Conservation (phyloP, 1,140 invertebrate genomes). For the Aphis craccivora region DNA sequence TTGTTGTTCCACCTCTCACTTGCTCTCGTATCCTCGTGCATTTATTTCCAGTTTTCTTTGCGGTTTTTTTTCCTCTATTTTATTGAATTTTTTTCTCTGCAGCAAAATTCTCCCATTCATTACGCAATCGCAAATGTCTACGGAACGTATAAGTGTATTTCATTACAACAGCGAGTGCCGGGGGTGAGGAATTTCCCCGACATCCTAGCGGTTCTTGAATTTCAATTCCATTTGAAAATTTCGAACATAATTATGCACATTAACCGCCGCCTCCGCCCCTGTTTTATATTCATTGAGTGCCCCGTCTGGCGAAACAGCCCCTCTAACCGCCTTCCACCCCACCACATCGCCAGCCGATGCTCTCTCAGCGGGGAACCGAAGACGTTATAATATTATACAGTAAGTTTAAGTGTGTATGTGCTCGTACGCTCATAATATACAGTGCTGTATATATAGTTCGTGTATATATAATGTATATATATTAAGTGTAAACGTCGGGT, state of each 20-base stretch:
- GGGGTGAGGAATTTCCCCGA: neutral
- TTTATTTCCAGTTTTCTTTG: neutral
- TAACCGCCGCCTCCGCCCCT: conserved; percentile 24
- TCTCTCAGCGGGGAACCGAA: neutral
- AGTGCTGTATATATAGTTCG: neutral
- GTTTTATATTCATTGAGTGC: conserved; percentile 56
- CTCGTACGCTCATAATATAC: conserved; percentile 10
- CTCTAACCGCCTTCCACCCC: neutral
- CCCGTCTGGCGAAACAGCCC: conserved; percentile 40
- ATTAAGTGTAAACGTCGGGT: neutral
- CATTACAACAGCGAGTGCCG: neutral
- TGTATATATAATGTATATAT: neutral
- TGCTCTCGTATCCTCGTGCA: neutral
- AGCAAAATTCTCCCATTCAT: neutral
- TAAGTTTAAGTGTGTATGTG: conserved; percentile 5
- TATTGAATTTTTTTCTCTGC: neutral
- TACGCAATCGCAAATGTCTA: neutral
- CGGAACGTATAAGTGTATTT: neutral
- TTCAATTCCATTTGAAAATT: conserved; percentile 53
- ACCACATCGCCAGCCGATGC: no score
- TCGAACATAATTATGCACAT: conserved; percentile 56
- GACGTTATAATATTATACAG: conserved; percentile 41
- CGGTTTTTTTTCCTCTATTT: neutral
- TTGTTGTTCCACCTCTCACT: neutral
- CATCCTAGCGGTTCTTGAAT: conserved; percentile 38